Conservation (phyloP, 1,140 invertebrate genomes). For the Drosophila pectinifera region DNA sequence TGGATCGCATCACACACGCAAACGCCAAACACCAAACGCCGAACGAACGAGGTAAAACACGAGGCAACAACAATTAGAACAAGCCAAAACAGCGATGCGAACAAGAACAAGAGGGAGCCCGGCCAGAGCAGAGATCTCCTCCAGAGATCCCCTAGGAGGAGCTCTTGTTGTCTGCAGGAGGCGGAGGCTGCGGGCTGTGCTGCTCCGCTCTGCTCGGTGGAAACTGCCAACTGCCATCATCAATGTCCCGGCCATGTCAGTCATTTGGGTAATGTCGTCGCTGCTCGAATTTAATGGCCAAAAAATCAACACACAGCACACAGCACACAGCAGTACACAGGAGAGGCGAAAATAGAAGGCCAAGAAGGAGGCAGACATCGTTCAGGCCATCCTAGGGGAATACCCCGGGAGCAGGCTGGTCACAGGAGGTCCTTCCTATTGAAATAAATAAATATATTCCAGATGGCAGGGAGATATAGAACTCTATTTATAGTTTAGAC, state of each 20-base stretch:
- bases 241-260: constrained; percentile 75
- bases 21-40: constrained; percentile 27
- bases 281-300: constrained; percentile 57
- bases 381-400: background rate
- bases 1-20: constrained; percentile 48
- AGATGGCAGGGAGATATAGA: background rate
- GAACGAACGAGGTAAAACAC: constrained; percentile 66
- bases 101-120: constrained; percentile 20
- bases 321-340: too few relatives aligned
- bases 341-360: constrained; percentile 9
- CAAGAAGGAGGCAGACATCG: background rate
- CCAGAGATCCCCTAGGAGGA: constrained; percentile 27
- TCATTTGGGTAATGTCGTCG: constrained; percentile 74
- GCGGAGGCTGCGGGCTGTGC: background rate
- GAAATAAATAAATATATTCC: constrained; percentile 7
- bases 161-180: background rate
- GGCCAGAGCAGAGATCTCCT: constrained; percentile 17
- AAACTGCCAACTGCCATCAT: constrained; percentile 63
- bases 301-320: constrained; percentile 26
- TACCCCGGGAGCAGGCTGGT: background rate
- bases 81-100: constrained; percentile 57
- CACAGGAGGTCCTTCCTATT: constrained; percentile 6
- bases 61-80: constrained; percentile 79
- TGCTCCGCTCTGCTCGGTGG: background rate
- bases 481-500: constrained; percentile 2